These are phyloP conservation scores for Mesoligia furuncula DNA, from an alignment of 2,888 invertebrate genomes.

Conservation along the genomic window DNA sequence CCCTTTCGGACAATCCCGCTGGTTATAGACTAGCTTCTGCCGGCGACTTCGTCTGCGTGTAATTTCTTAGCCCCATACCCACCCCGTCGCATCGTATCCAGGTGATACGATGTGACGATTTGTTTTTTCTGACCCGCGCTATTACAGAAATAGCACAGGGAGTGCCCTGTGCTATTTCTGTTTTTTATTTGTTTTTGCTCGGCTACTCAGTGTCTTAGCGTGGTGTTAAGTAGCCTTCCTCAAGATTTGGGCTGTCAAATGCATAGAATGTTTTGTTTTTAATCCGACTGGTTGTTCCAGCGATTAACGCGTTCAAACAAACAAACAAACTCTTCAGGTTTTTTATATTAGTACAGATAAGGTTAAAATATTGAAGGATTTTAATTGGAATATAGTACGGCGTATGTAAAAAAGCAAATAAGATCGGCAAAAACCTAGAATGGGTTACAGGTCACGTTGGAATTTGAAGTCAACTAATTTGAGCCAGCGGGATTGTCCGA, in stretches of 20 bases:
- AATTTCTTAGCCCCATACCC: background rate
- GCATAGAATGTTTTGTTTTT: background rate
- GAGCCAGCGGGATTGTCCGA: no score
- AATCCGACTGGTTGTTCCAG: no score
- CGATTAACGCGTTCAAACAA: no score
- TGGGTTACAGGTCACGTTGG: background rate
- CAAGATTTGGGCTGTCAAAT: background rate
- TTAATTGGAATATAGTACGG: no score
- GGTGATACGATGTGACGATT: no score
- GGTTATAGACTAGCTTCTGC: background rate
- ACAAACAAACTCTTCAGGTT: no score
- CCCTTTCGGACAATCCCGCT: no score
- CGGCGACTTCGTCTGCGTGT: no score
- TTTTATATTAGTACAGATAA: no score
- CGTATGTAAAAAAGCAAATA: background rate
- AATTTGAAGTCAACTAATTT: slow-evolving; percentile 2
- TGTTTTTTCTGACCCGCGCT: background rate
- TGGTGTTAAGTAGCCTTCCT: background rate
- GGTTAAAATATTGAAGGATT: no score
- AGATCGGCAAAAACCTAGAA: background rate
- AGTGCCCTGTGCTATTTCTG: background rate
- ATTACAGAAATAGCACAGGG: no score
- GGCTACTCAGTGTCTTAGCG: background rate
- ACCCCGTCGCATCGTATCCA: background rate
- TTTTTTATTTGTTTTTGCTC: background rate